Evolutionary conservation across 2,113 vertebrate genomes (phyloP).

Genomic region (Bothrops jararaca): DNA sequence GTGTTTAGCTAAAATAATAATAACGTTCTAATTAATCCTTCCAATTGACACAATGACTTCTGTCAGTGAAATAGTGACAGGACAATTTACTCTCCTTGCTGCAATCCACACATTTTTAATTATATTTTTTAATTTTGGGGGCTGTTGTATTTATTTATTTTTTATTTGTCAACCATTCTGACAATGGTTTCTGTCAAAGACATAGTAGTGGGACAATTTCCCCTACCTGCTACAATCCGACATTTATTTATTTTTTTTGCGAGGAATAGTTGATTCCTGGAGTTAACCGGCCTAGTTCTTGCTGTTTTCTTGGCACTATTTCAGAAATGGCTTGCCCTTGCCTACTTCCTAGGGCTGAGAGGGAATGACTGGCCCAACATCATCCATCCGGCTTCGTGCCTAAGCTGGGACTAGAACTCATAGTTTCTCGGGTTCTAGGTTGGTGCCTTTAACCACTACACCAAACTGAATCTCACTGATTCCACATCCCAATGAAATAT

Average conservation of each 20-base stretch:
- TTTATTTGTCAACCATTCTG: background rate
- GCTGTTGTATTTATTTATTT: background rate
- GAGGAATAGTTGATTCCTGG: background rate
- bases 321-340: background rate
- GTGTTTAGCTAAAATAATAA: slow-evolving; percentile 15
- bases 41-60: background rate
- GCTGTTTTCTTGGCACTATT: background rate
- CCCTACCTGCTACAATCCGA: background rate
- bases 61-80: background rate
- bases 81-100: background rate
- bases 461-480: background rate
- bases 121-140: background rate
- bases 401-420: background rate
- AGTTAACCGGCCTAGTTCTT: background rate
- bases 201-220: background rate
- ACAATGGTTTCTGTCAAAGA: background rate
- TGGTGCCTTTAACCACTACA: background rate
- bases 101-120: background rate
- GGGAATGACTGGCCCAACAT: background rate
- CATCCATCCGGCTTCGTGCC: background rate
- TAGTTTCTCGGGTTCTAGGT: background rate
- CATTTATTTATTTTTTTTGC: background rate
- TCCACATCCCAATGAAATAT: background rate
- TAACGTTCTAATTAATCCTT: background rate
- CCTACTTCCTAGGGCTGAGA: background rate